These are phyloP conservation scores for Fukomys damarensis DNA, from an alignment of 2,113 vertebrate species.

Conservation along the genomic window DNA sequence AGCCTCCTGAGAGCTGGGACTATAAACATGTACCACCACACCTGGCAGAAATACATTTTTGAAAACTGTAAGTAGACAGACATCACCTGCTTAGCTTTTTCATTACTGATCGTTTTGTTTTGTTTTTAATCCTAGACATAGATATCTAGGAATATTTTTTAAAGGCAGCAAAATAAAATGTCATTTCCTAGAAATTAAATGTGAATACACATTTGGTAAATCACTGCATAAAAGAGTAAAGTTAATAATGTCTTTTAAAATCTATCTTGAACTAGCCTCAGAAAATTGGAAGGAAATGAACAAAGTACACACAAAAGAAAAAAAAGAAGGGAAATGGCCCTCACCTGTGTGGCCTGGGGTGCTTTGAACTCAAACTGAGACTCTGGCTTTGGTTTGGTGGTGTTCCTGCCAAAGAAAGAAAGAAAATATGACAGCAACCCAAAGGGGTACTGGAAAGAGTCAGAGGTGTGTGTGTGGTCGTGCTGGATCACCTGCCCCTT, in stretches of 20 bases:
- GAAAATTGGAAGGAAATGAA: constrained; percentile 61
- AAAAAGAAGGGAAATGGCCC: constrained; percentile 27
- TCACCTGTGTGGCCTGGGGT: constrained; percentile 90
- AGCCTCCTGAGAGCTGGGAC: not conserved
- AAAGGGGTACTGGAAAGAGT: constrained; percentile 41
- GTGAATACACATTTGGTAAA: constrained; percentile 7
- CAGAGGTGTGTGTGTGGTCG: fast-evolving
- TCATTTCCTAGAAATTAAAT: constrained; percentile 63
- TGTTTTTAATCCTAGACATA: not conserved
- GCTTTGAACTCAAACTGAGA: constrained; percentile 94
- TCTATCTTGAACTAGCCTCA: constrained; percentile 15
- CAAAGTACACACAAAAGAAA: constrained; percentile 21
- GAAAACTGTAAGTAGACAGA: constrained; percentile 41
- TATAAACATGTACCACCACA: not conserved
- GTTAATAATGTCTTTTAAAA: constrained; percentile 39
- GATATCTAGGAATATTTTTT: constrained; percentile 25
- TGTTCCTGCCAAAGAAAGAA: constrained; percentile 89
- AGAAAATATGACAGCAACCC: constrained; percentile 10
- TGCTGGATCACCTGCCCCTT: not conserved
- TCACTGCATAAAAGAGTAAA: constrained; percentile 59
- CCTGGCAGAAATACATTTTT: constrained; percentile 34
- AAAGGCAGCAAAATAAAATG: constrained; percentile 74
- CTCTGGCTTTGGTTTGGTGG: constrained; percentile 98
- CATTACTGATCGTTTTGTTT: not conserved
- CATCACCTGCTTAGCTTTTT: not conserved